Evolutionary conservation across 2,113 vertebrate genomes (phyloP), one percentile per base, ranked within the genome.

Genomic region (Calypte anna): DNA sequence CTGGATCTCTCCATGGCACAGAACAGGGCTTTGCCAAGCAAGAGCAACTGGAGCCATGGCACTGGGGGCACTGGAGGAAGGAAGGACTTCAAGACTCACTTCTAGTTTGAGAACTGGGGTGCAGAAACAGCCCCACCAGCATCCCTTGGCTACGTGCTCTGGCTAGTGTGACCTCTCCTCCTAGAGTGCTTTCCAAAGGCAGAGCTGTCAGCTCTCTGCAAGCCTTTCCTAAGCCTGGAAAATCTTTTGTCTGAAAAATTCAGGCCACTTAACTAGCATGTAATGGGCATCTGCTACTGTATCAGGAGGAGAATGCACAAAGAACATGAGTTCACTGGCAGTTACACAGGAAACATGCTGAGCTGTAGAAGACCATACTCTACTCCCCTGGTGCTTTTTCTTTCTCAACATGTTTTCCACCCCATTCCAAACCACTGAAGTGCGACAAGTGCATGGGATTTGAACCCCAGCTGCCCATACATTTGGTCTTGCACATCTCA

Each of bases 1-100:
- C 31, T 8, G 13, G 62, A 30, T n/a, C 43, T 55, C 80, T 30
- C 63, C 15, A 0, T 0, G 28, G 54, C 75, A 72, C 18, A 48
- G 22, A 69, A 36, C 27, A 1, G 21, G 31, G 46, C 43, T 69
- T 43, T 77, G 36, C 43, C 50, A 86, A 21, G 54, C 1, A 6
- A 19, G 21, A 77, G 46, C 70, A 28, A 24, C n/a, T 4, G 1
- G 15, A 59, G 38, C 40, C 8, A 1, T 0, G 16, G 28, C 13
- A 27, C 31, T 68, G 73, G 36, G 72, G 16, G 28, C 13, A 27
- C 31, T 68, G 73, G 36, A 76, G 12, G 58, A 43, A 40, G 9
- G 24, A 28, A 8, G 2, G 20, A 46, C 43, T 75, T 36, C 6
- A 4, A 54, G 55, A 62, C 4, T 8, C 28, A 31, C 21, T n/a